phyloP scores from a whole-genome alignment of 2,888 invertebrate species.

The Bursaphelenchus okinawaensis region DNA sequence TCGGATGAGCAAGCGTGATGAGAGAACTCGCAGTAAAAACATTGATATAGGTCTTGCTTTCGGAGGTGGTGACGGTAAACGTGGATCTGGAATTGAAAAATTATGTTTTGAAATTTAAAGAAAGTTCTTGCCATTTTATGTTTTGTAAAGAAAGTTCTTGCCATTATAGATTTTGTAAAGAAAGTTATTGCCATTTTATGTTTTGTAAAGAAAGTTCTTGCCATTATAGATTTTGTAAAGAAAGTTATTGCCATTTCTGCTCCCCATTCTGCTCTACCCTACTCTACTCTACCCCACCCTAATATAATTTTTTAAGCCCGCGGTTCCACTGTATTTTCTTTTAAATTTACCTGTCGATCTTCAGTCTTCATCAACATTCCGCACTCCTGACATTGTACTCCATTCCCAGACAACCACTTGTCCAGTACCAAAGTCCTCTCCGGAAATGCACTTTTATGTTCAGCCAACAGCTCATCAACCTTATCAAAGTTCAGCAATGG shows the following conservation, averaged over 20 bases:
- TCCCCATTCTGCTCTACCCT: too few relatives aligned
- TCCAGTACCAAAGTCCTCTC: not conserved
- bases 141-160: too few relatives aligned
- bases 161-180: too few relatives aligned
- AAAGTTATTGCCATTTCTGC: too few relatives aligned
- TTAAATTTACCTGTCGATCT: conserved; percentile 35
- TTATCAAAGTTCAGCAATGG: not conserved
- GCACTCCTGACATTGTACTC: conserved; percentile 35
- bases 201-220: too few relatives aligned
- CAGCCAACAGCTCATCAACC: not conserved
- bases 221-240: too few relatives aligned
- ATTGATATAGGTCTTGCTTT: conserved; percentile 39
- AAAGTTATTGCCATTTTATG: too few relatives aligned
- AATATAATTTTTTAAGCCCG: too few relatives aligned
- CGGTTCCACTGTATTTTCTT: too few relatives aligned
- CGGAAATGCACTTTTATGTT: not conserved
- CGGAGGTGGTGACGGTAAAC: conserved; percentile 43
- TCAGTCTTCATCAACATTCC: conserved; percentile 41
- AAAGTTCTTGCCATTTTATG: not conserved
- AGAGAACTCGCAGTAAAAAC: conserved; percentile 40
- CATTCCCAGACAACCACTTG: conserved; percentile 16
- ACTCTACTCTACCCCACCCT: too few relatives aligned
- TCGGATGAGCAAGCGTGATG: conserved; percentile 43
- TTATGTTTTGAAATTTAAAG: not conserved
- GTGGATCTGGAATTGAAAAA: conserved; percentile 31